Evolutionary conservation across 2,888 invertebrate genomes (phyloP), one percentile per base, ranked within the genome.

Genomic region (Eulithis testata): DNA sequence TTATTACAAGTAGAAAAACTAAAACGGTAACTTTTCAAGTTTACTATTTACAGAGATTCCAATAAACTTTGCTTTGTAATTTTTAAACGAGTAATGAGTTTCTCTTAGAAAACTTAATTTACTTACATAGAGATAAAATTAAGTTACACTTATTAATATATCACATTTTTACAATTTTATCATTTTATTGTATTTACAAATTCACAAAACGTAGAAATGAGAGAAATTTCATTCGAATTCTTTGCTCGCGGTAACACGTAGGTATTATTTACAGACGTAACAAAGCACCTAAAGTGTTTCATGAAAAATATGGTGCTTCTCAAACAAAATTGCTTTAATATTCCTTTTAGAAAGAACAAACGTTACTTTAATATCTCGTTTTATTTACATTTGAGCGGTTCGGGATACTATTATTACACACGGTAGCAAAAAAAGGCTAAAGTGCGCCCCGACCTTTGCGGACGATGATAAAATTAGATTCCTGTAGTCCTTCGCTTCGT

Each of bases 401-500:
- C 76, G 69, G 72, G 73, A 76, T 77, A 82, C 74, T 77, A 83
- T 76, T 72, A 79, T 72, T 47, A 82, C 70, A 69, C 81, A 70
- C 49, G 78, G 69, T 56, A 82, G 71, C 68, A 84, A 65, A 62
- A 78, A 74, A 75, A 79, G 69, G 59, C 73, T 59, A 64, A 77
- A 65, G 72, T 74, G 77, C 49, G 73, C 68, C 49, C 74, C 66
- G 53, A 76, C 70, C 56, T 73, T 73, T 52, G 74, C 66, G 54
- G 81, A 76, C 72, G 86, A 81, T 60, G 91, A 84, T 63, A 82
- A 83, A 70, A 91, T 89, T 70, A 92, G 82, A 78, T 93, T 93
- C 72, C 92, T 88, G 70, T 91, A 93, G 84, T 93, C 92, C 76
- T 92, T 93, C 3, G 92, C 92, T 76, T 93, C 94, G 63, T 94